A percentile compares a stretch with the other conserved stretches of the same genome.
Conservation (phyloP, 2,888 invertebrate genomes). For the Himalopsyche kuldschensis region DNA sequence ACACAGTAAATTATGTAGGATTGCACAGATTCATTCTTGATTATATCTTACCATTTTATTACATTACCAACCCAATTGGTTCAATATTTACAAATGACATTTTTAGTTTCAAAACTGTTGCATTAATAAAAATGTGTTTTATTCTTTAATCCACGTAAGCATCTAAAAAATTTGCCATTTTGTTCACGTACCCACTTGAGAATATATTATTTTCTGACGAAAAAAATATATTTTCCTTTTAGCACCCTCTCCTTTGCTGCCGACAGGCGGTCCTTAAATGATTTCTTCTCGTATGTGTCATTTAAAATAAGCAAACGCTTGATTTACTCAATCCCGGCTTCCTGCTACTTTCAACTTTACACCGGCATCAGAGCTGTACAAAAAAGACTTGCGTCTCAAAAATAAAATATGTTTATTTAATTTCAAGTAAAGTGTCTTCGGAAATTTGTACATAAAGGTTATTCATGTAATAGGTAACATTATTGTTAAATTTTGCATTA, state of each 20-base stretch:
- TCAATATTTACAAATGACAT: background rate
- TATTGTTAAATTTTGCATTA: no score
- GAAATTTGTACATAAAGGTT: no score
- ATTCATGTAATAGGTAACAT: no score
- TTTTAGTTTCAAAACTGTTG: background rate
- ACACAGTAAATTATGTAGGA: no score
- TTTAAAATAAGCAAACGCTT: conserved; percentile 1
- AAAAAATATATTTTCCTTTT: background rate
- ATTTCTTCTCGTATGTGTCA: background rate
- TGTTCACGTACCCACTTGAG: background rate
- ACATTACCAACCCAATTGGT: no score
- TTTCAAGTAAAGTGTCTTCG: no score
- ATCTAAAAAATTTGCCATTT: background rate
- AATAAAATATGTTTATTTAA: no score
- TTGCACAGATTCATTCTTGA: no score
- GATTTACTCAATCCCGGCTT: background rate
- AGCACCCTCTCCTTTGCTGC: background rate
- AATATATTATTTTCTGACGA: background rate
- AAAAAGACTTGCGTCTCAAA: background rate
- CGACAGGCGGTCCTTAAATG: background rate
- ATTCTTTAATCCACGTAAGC: background rate
- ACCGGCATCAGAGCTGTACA: background rate
- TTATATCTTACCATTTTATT: no score
- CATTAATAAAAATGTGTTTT: background rate
- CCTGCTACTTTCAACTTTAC: background rate